phyloP scores from a whole-genome alignment of 2,113 vertebrate genomes.

The Clinocottus analis region DNA sequence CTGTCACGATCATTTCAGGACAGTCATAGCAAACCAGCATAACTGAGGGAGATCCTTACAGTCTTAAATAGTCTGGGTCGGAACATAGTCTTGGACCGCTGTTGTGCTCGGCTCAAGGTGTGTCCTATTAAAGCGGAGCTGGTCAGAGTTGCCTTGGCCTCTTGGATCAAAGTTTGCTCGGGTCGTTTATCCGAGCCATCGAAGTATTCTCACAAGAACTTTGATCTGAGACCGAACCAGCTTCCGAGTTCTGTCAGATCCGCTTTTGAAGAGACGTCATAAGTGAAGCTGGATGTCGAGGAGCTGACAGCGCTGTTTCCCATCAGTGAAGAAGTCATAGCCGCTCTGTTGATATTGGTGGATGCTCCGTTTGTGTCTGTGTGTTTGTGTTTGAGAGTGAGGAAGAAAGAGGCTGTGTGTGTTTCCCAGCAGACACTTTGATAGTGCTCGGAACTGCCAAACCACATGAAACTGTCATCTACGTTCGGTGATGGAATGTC shows the following conservation, averaged over 20 bases:
- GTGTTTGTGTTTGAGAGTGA: conserved; percentile 61
- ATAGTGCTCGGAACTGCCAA: conserved; percentile 61
- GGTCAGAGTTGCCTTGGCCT: conserved; percentile 5
- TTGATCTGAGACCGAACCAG: conserved; percentile 24
- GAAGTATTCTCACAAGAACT: conserved; percentile 38
- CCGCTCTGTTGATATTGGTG: conserved; percentile 71
- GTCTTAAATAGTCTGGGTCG: conserved; percentile 28
- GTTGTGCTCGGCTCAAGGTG: conserved; percentile 26
- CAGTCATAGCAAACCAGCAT: conserved; percentile 49
- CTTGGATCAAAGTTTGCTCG: conserved; percentile 4
- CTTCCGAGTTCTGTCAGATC: conserved; percentile 11
- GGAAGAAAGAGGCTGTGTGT: conserved; percentile 52
- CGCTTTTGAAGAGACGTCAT: conserved; percentile 22
- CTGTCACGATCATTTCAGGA: conserved; percentile 46
- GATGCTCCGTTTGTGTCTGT: conserved; percentile 59
- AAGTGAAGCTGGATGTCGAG: conserved; percentile 47
- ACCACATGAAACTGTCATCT: conserved; percentile 73
- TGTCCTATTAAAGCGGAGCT: conserved; percentile 30
- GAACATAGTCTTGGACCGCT: conserved; percentile 19
- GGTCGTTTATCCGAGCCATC: background rate
- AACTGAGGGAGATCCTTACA: conserved; percentile 27
- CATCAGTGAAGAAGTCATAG: conserved; percentile 68
- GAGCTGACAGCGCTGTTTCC: conserved; percentile 57
- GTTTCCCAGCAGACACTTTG: conserved; percentile 70
- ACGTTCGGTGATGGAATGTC: conserved; percentile 61